phyloP scores from a whole-genome alignment of 2,888 invertebrate species.

The Acrobasis consociella region DNA sequence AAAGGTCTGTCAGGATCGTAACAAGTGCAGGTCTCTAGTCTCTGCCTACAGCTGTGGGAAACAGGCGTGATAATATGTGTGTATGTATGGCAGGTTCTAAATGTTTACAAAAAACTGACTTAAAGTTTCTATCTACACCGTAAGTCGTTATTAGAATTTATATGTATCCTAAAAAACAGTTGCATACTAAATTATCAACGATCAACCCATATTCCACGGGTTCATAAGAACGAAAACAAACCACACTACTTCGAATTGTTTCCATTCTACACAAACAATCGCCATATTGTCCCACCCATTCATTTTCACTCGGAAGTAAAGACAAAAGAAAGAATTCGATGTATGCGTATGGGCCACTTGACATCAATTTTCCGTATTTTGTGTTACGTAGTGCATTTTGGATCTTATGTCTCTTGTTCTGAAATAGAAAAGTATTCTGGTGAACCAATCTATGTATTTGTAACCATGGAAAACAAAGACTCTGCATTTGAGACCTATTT shows the following conservation, averaged over 20 bases:
- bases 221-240: slow-evolving; percentile 8
- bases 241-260: slow-evolving; percentile 31
- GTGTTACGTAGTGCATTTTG: too few species aligned
- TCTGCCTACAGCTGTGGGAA: too few species aligned
- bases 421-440: background rate
- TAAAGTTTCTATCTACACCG: too few species aligned
- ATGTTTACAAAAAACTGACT: too few species aligned
- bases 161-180: background rate
- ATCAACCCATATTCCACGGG: background rate
- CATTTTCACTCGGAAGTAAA: slow-evolving; percentile 45
- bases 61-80: too few species aligned
- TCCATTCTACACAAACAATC: slow-evolving; percentile 40
- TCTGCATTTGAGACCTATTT: background rate
- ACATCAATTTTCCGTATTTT: background rate
- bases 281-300: slow-evolving; percentile 41
- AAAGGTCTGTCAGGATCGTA: too few species aligned
- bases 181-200: background rate
- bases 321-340: slow-evolving; percentile 43
- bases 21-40: too few species aligned
- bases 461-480: background rate
- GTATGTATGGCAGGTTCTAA: too few species aligned
- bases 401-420: background rate
- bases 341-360: slow-evolving; percentile 18
- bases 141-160: too few species aligned
- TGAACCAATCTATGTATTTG: background rate